A percentile compares a stretch with the other conserved stretches of the same genome.
These are phyloP conservation scores for Drosophila pseudoananassae DNA, from an alignment of 1,140 invertebrate genomes.

Conservation along the genomic window DNA sequence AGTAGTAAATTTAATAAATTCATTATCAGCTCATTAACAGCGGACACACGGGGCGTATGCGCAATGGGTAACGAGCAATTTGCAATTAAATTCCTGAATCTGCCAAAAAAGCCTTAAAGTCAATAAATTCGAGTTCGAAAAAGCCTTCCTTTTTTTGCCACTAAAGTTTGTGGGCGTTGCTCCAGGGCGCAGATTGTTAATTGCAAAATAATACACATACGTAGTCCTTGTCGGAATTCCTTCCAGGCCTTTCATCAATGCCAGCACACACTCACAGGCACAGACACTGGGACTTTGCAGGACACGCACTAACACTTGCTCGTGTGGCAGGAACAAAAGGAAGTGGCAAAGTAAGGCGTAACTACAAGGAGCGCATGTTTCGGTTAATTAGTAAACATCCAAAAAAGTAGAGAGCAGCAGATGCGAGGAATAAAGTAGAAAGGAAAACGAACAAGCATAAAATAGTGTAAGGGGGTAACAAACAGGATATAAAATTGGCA, in stretches of 20 bases:
- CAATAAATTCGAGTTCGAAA: constrained; percentile 23
- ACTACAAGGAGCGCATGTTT: constrained; percentile 76
- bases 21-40: constrained; percentile 80
- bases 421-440: constrained; percentile 12
- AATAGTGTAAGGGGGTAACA: constrained; percentile 45
- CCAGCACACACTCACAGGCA: constrained; percentile 33
- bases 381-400: constrained; percentile 77
- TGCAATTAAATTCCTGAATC: constrained; percentile 45
- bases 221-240: constrained; percentile 8
- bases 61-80: constrained; percentile 46
- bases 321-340: constrained; percentile 34
- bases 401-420: constrained; percentile 29
- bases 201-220: constrained; percentile 76
- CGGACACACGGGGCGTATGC: constrained; percentile 50
- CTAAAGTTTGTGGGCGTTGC: constrained; percentile 39
- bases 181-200: constrained; percentile 60
- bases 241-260: constrained; percentile 71
- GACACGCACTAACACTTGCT: constrained; percentile 28
- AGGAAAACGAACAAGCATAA: constrained; percentile 49
- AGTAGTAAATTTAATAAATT: constrained; percentile 79
- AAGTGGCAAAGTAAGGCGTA: constrained; percentile 70
- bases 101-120: constrained; percentile 54
- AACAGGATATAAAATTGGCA: constrained; percentile 8
- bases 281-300: constrained; percentile 4
- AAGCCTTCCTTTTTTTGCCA: constrained; percentile 2